Conservation (phyloP, 1,140 invertebrate genomes). For the Drosophila baimaii region DNA sequence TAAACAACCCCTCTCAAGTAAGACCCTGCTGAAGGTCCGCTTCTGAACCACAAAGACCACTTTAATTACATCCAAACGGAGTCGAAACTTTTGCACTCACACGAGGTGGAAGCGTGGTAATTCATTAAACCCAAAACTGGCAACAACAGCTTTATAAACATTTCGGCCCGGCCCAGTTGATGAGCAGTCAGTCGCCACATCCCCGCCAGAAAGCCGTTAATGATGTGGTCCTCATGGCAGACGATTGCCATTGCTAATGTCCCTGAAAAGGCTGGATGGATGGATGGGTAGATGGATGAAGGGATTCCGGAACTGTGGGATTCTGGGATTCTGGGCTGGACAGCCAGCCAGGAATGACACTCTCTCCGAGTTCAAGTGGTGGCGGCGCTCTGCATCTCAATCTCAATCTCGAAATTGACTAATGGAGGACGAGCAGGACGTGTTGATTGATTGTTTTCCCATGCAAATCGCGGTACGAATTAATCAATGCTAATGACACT, state of each 20-base stretch:
- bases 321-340: slow-evolving; percentile 4
- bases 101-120: slow-evolving; percentile 40
- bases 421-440: slow-evolving; percentile 68
- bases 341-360: slow-evolving; percentile 56
- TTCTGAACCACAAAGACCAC: slow-evolving; percentile 18
- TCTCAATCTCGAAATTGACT: slow-evolving; percentile 79
- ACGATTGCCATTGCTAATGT: slow-evolving; percentile 73
- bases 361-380: slow-evolving; percentile 54
- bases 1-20: neutral
- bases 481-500: slow-evolving; percentile 84
- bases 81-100: slow-evolving; percentile 36
- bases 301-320: neutral
- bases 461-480: slow-evolving; percentile 83
- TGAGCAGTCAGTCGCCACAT: slow-evolving; percentile 49
- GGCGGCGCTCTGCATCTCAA: slow-evolving; percentile 67
- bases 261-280: slow-evolving; percentile 38
- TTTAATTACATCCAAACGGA: slow-evolving; percentile 67
- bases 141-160: slow-evolving; percentile 52
- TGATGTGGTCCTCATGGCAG: slow-evolving; percentile 69
- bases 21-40: slow-evolving; percentile 16
- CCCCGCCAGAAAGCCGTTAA: slow-evolving; percentile 58
- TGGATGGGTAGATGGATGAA: slow-evolving; percentile 27
- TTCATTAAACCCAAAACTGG: slow-evolving; percentile 73
- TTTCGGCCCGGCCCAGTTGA: slow-evolving; percentile 47
- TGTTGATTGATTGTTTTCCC: slow-evolving; percentile 84